Evolutionary conservation across 1,140 invertebrate genomes (phyloP).

Genomic region (Musca domestica): DNA sequence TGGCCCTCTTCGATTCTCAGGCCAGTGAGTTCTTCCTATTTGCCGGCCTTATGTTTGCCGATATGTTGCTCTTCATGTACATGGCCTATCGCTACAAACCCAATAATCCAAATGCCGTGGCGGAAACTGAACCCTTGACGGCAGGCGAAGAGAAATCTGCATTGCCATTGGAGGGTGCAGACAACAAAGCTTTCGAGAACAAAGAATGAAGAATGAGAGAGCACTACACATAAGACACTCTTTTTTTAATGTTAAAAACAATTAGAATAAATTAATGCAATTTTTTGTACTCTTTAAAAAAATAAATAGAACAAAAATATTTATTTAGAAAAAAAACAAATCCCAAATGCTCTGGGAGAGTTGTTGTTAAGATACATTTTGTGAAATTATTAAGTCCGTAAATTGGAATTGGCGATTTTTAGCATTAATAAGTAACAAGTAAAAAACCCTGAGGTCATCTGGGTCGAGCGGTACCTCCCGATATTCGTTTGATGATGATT

Average conservation of each 20-base stretch:
- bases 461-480: too few relatives aligned
- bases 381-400: too few relatives aligned
- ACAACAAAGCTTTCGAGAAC: conserved; percentile 39
- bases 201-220: conserved; percentile 31
- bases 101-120: conserved; percentile 35
- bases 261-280: not conserved
- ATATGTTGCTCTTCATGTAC: conserved; percentile 76
- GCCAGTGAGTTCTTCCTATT: conserved; percentile 85
- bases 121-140: conserved; percentile 36
- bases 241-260: not conserved
- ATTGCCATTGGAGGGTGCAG: conserved; percentile 32
- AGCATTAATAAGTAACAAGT: too few relatives aligned
- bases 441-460: too few relatives aligned
- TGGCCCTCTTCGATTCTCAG: conserved; percentile 46
- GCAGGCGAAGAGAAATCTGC: conserved; percentile 23
- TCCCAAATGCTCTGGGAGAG: too few relatives aligned
- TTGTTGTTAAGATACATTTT: too few relatives aligned
- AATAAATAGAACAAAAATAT: too few relatives aligned
- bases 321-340: too few relatives aligned
- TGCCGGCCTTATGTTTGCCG: conserved; percentile 77
- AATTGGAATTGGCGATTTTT: too few relatives aligned
- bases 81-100: conserved; percentile 71
- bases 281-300: not conserved
- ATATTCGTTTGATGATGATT: too few relatives aligned
- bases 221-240: conserved; percentile 15